These are phyloP conservation scores for Piscicola geometra DNA, from an alignment of 2,888 invertebrate species.

Conservation along the genomic window DNA sequence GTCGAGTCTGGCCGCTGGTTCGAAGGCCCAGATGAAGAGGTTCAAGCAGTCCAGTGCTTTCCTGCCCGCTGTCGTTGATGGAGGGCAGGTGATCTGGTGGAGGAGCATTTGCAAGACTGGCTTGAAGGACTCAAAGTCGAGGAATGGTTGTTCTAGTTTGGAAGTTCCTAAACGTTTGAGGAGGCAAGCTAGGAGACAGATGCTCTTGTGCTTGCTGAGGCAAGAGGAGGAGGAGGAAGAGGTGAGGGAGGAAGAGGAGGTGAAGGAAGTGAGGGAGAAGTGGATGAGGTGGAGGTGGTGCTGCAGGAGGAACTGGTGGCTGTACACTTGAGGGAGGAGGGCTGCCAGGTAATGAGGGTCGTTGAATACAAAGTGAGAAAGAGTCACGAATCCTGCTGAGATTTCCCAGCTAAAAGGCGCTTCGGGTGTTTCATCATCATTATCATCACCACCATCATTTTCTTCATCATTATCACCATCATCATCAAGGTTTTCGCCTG, in stretches of 20 bases:
- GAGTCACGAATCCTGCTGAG: neutral
- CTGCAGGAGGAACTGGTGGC: neutral
- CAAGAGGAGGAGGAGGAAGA: neutral
- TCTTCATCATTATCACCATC: slow-evolving; percentile 1
- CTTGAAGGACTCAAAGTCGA: neutral
- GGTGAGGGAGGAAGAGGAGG: no score
- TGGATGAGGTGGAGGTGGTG: slow-evolving; percentile 12
- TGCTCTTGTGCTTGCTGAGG: slow-evolving; percentile 13
- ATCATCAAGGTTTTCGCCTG: neutral
- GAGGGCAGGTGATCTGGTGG: neutral
- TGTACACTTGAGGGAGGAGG: slow-evolving; percentile 12
- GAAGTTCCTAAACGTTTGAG: neutral
- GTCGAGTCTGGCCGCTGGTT: neutral
- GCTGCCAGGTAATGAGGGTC: neutral
- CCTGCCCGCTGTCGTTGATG: neutral
- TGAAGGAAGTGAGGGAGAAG: no score
- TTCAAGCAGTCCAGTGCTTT: slow-evolving; percentile 6
- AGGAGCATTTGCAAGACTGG: slow-evolving; percentile 3
- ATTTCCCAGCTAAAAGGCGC: neutral
- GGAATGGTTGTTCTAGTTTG: neutral
- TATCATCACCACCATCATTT: neutral
- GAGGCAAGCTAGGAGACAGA: neutral
- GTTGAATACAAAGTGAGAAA: slow-evolving; percentile 9
- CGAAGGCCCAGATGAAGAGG: slow-evolving; percentile 1
- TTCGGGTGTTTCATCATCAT: neutral